Evolutionary conservation across 2,797 vertebrate genomes (phyloP), one percentile per base, ranked within the genome.

Genomic region (Coccyzus lansbergi): DNA sequence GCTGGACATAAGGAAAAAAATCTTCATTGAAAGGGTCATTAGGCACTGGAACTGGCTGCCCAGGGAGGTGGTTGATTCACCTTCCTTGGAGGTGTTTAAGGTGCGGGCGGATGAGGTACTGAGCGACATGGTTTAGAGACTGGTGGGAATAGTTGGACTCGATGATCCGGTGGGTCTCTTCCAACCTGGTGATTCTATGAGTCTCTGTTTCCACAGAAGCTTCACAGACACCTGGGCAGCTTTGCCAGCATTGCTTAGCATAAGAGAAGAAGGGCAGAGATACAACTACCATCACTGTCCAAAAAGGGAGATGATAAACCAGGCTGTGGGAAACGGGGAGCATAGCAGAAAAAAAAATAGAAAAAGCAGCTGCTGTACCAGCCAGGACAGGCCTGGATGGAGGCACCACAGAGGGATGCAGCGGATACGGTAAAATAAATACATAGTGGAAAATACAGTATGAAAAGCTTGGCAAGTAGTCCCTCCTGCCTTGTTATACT

Each of bases 401-500:
- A 89, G 65, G 53, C 82, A 67, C 12, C 29, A 40, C 48, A 6
- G 26, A 75, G 26, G 70, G 59, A 48, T 83, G 68, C 2, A 81
- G 82, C 0, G 0, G 82, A 62, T 86, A 76, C 58, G 42, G 48
- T 1, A 48, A 24, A 48, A 46, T 9, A 46, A 46, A 21, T 7
- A 46, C 46, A 48, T 48, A 71, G 62, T 24, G 51, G 63, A 42
- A 94, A 89, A 71, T 31, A 40, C 1, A 53, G 49, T 4, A 78
- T 11, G 64, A 89, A 85, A 89, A 89, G 19, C 69, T 68, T 90
- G 87, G 94, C 79, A 95, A 78, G 71, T 33, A 51, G 31, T 53
- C 38, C n/a, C 42, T 94, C 53, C 83, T 81, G 67, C 64, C 91
- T 95, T 68, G 86, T 93, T 92, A 92, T 82, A 77, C 88, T 90